Evolutionary conservation across 2,113 vertebrate species (phyloP).

Genomic region (Archilochus colubris): DNA sequence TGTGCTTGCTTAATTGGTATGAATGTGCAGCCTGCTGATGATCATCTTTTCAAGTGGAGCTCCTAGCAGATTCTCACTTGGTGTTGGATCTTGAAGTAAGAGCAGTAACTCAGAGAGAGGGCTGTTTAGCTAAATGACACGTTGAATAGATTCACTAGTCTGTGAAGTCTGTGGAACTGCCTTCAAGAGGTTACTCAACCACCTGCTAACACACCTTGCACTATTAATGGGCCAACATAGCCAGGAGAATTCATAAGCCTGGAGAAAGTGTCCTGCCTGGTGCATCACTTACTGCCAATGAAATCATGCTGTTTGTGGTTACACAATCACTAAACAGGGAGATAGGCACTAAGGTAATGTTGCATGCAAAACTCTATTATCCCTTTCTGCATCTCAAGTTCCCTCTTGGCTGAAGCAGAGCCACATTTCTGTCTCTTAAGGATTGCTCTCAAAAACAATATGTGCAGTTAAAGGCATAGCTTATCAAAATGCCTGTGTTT

Average conservation of each 20-base stretch:
- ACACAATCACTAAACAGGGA: background rate
- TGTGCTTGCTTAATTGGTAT: rapidly evolving
- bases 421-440: background rate
- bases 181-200: background rate
- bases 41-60: background rate
- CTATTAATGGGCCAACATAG: background rate
- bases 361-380: background rate
- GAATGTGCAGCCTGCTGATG: background rate
- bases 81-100: background rate
- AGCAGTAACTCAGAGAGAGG: background rate
- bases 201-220: background rate
- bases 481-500: background rate
- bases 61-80: background rate
- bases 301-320: background rate
- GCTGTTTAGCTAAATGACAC: rapidly evolving
- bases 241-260: background rate
- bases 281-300: background rate
- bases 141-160: background rate
- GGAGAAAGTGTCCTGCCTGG: background rate
- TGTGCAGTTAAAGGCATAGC: background rate
- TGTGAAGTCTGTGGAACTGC: background rate
- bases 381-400: background rate
- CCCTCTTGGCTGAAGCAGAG: background rate
- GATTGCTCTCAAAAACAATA: background rate
- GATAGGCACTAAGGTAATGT: background rate